These are phyloP conservation scores for Alca torda DNA, from an alignment of 2,797 vertebrate species.

Conservation along the genomic window DNA sequence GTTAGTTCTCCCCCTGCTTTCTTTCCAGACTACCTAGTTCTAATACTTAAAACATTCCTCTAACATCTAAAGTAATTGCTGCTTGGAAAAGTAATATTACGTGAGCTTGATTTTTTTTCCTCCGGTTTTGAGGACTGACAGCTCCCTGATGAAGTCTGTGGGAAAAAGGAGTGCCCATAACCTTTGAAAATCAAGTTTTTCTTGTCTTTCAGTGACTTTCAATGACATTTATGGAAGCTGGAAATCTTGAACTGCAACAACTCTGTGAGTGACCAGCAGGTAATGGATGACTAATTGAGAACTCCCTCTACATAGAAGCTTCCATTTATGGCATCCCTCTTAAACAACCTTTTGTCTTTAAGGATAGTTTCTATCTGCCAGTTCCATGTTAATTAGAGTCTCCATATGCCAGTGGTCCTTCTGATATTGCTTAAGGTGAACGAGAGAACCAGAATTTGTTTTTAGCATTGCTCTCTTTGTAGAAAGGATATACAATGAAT, in stretches of 20 bases:
- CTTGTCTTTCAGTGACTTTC: neutral
- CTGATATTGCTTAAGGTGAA: neutral
- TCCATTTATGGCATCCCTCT: neutral
- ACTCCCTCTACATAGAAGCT: neutral
- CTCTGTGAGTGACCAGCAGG: neutral
- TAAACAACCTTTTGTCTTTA: neutral
- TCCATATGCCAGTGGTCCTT: neutral
- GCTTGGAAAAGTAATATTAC: neutral
- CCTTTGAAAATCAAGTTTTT: neutral
- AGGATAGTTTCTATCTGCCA: neutral
- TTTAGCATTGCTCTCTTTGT: neutral
- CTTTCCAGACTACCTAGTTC: neutral
- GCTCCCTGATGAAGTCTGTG: neutral
- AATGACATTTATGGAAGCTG: neutral
- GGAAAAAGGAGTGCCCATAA: neutral
- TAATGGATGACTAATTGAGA: neutral
- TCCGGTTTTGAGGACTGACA: neutral
- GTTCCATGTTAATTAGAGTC: neutral
- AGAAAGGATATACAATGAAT: neutral
- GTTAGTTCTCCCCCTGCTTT: neutral
- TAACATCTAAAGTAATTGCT: neutral
- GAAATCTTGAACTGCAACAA: neutral
- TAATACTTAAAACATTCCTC: neutral
- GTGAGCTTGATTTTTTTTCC: neutral
- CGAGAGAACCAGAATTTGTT: neutral